Evolutionary conservation across 2,113 vertebrate species (phyloP), one percentile per base, ranked within the genome.

Genomic region (Hystrix brachyura): DNA sequence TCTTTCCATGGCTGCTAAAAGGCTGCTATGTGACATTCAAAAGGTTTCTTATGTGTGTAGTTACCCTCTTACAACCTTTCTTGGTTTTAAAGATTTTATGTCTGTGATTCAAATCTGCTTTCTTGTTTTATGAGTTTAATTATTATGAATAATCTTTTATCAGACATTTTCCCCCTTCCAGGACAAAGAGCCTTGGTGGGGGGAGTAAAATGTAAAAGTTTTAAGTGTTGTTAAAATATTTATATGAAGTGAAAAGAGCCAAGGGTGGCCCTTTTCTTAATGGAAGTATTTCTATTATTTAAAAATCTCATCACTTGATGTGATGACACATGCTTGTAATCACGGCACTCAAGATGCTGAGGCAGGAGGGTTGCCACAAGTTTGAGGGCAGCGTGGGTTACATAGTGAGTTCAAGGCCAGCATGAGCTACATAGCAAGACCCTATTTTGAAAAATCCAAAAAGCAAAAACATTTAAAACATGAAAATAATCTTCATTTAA

Each of bases 101-200:
- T 92, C 91, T 48, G 65, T 46, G 79, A 64, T 48, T 74, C 69
- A 84, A 67, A 85, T 87, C n/a, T 6, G 1, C 81, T 84, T 94
- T 80, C 92, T 91, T 97, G 91, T 94, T 96, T 98, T 96, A 97
- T 94, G 86, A 97, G 86, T 90, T 96, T 95, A 90, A 43, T 90
- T 97, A 96, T 95, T 94, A 90, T 76, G 74, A 97, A 48, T 95
- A 96, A 96, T 97, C 90, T 83, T 88, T 91, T 23, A 74, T 88
- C 69, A 51, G 86, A 89, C 51, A 19, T 43, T 74, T 19, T 7
- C 55, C 71, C 14, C 72, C 78, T 97, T 76, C 95, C 67, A 87
- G 93, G 86, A 95, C 88, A 87, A 93, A 93, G 69, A 96, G 83
- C 87, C 95, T 91, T 80, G 93, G 62, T 95, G 89, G 96, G 95